Evolutionary conservation across 1,140 invertebrate genomes (phyloP), one percentile per base, ranked within the genome.

Genomic region (Spodoptera litura): DNA sequence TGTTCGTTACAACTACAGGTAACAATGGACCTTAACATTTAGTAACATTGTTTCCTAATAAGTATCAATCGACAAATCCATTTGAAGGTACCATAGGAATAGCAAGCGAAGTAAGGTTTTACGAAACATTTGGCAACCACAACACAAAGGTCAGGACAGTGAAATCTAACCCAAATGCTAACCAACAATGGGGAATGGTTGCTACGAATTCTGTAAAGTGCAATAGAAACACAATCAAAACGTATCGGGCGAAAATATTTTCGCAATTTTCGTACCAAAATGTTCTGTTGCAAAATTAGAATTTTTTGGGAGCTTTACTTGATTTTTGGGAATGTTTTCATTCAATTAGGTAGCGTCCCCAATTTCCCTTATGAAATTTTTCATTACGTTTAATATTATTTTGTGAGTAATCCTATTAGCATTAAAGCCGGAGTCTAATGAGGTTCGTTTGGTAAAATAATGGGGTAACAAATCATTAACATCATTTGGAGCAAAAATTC

Each of bases 121-220:
- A 68, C 58, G 73, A 62, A 75, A 75, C 73, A 75, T 75, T 75
- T 75, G 73, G 73, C 38, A 75, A 75, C n/a, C 51, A 44, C 38
- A 4, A 64, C 49, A 64, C 12, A 75, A 75, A 75, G 73, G 73
- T 75, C 73, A 64, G 44, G 64, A 27, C 15, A 64, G 58, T 35
- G 73, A 75, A 62, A 75, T 62, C 73, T 75, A 56, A 73, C 15
- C 52, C 59, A 51, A 75, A 75, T 64, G 66, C 64, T 49, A 71
- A 31, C 49, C 20, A 75, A 75, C 73, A 75, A 75, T 75, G 49
- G 73, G 71, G 58, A 62, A 62, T 52, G 56, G 55, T 11, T 56
- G 68, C 38, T 55, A 61, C 49, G 55, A 73, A 49, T 73, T 51
- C 56, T 61, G 44, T 61, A 58, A 35, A 72, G 61, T 64, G 53